These are phyloP conservation scores for Leptopilina drosophilae DNA, from an alignment of 2,888 invertebrate genomes.

Conservation along the genomic window DNA sequence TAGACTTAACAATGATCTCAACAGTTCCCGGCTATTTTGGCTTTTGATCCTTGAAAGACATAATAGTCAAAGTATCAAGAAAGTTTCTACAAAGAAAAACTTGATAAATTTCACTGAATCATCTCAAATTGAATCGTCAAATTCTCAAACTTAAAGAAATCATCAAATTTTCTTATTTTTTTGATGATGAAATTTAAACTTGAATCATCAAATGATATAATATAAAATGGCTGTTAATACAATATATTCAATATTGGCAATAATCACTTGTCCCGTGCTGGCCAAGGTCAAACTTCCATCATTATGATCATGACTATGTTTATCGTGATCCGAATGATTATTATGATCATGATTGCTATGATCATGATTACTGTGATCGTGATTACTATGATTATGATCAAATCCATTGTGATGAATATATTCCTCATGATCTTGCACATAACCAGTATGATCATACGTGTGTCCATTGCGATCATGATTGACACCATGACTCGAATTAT, in stretches of 20 bases:
- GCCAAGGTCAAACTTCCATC: slow-evolving; percentile 51
- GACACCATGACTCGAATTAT: slow-evolving; percentile 42
- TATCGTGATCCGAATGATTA: slow-evolving; percentile 27
- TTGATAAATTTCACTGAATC: slow-evolving; percentile 27
- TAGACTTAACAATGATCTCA: neutral
- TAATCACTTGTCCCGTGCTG: slow-evolving; percentile 65
- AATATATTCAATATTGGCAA: slow-evolving; percentile 68
- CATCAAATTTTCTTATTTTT: slow-evolving; percentile 46
- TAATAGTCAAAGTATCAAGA: slow-evolving; percentile 2
- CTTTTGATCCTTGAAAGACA: slow-evolving; percentile 6
- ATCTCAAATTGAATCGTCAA: slow-evolving; percentile 29
- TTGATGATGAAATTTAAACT: too few relatives aligned
- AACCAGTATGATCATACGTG: slow-evolving; percentile 51
- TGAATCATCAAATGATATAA: slow-evolving; percentile 62
- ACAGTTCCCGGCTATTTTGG: neutral
- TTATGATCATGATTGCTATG: slow-evolving; percentile 48
- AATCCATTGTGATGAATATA: slow-evolving; percentile 48
- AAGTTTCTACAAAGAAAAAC: slow-evolving; percentile 20
- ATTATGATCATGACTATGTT: slow-evolving; percentile 43
- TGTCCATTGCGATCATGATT: slow-evolving; percentile 52
- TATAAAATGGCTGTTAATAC: slow-evolving; percentile 67
- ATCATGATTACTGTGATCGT: slow-evolving; percentile 49
- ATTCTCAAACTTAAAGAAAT: slow-evolving; percentile 24
- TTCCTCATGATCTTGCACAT: slow-evolving; percentile 49
- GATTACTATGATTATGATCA: slow-evolving; percentile 46